Evolutionary conservation across 2,113 vertebrate species (phyloP).

Genomic region (Ciconia stormi): DNA sequence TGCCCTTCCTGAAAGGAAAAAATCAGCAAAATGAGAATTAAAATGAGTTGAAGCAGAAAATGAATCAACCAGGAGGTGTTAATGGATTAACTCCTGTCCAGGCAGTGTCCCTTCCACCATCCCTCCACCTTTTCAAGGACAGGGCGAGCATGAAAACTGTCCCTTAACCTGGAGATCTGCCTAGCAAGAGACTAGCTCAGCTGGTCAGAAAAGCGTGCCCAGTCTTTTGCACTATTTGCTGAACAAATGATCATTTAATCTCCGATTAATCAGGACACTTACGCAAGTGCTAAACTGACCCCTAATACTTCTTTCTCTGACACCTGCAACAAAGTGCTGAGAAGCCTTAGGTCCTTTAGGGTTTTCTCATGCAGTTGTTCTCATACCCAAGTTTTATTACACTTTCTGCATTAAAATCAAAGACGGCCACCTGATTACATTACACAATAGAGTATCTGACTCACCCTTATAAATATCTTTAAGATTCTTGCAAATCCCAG

Average conservation of each 20-base stretch:
- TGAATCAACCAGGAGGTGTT: background rate
- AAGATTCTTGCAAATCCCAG: background rate
- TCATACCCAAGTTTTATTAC: background rate
- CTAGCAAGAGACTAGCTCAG: background rate
- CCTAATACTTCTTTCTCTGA: background rate
- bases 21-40: conserved; percentile 27
- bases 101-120: background rate
- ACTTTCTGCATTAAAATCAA: background rate
- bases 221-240: background rate
- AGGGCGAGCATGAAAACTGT: background rate
- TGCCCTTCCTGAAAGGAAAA: background rate
- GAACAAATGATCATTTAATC: background rate
- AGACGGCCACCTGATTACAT: background rate
- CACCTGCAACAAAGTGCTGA: background rate
- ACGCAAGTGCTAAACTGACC: background rate
- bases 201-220: background rate
- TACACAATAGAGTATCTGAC: background rate
- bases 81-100: background rate
- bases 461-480: background rate
- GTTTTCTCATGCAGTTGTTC: background rate
- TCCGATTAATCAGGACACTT: background rate
- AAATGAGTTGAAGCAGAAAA: conserved; percentile 13
- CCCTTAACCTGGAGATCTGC: background rate
- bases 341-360: background rate
- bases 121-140: background rate